phyloP scores from a whole-genome alignment of 1,140 invertebrate species.

The Lanistes nyassanus region DNA sequence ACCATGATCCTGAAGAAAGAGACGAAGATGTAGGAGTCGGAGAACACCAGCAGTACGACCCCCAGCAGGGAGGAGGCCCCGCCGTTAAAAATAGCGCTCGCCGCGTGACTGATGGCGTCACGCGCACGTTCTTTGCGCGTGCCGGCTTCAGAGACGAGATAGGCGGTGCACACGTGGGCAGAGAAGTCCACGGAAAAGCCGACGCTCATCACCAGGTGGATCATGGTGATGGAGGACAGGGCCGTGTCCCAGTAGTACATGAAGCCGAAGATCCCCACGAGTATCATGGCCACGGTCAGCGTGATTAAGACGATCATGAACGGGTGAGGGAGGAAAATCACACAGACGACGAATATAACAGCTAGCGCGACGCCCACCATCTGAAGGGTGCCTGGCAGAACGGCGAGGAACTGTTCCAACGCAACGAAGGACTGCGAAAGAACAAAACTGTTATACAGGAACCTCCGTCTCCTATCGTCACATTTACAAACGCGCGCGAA shows the following conservation, averaged over 20 bases:
- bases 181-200: constrained; percentile 99
- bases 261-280: constrained; percentile 93
- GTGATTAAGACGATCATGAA: constrained; percentile 94
- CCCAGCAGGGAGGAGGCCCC: constrained; percentile 93
- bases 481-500: no score
- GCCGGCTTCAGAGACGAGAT: constrained; percentile 80
- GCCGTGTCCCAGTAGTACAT: constrained; percentile 96
- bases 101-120: constrained; percentile 87
- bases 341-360: constrained; percentile 95
- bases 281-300: constrained; percentile 94
- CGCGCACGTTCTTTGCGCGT: constrained; percentile 76
- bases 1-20: constrained; percentile 99
- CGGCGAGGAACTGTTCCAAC: constrained; percentile 83
- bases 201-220: constrained; percentile 98
- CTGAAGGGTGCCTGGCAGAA: constrained; percentile 90
- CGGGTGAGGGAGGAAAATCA: constrained; percentile 95
- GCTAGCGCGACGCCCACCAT: constrained; percentile 89
- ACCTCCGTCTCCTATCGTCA: no score
- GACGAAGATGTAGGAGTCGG: constrained; percentile 94
- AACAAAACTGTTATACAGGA: no score
- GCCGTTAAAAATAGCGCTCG: constrained; percentile 95
- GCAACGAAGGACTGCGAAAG: constrained; percentile 36
- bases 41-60: constrained; percentile 85
- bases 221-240: constrained; percentile 97
- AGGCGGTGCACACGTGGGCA: constrained; percentile 96